A percentile compares a stretch with the other conserved stretches of the same genome.
phyloP scores from a whole-genome alignment of 2,888 invertebrate species.

The Leucophora obtusa region DNA sequence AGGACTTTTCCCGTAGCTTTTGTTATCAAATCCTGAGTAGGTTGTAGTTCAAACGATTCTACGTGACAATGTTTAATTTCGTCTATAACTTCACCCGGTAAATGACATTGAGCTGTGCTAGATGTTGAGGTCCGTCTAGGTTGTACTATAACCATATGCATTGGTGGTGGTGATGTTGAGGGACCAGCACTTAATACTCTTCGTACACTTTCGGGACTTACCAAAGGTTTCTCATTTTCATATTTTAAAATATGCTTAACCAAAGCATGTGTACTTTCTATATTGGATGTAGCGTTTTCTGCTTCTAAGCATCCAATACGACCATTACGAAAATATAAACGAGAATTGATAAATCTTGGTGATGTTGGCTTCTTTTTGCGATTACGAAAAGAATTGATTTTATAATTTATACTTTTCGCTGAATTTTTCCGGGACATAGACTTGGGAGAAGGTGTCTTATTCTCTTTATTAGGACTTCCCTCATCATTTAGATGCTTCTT shows the following conservation, averaged over 20 bases:
- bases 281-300: slow-evolving; percentile 75
- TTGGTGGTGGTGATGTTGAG: slow-evolving; percentile 39
- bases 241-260: slow-evolving; percentile 77
- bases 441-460: slow-evolving; percentile 73
- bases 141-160: slow-evolving; percentile 12
- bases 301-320: slow-evolving; percentile 78
- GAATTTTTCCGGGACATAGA: slow-evolving; percentile 66
- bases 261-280: slow-evolving; percentile 77
- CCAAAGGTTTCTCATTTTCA: slow-evolving; percentile 77
- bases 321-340: slow-evolving; percentile 77
- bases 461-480: slow-evolving; percentile 72
- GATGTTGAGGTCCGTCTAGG: slow-evolving; percentile 24
- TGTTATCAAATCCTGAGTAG: slow-evolving; percentile 69
- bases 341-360: slow-evolving; percentile 76
- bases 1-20: slow-evolving; percentile 66
- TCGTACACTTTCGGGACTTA: slow-evolving; percentile 77
- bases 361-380: slow-evolving; percentile 71
- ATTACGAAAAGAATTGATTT: slow-evolving; percentile 77
- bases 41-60: slow-evolving; percentile 66
- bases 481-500: slow-evolving; percentile 51
- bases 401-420: slow-evolving; percentile 71
- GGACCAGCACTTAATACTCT: slow-evolving; percentile 69
- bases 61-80: slow-evolving; percentile 41
- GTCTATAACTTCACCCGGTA: slow-evolving; percentile 53
- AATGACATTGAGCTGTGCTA: slow-evolving; percentile 14